Base-by-base conservation (phyloP, 2,888 invertebrate species). In the Ormyrus pomaceus region DNA sequence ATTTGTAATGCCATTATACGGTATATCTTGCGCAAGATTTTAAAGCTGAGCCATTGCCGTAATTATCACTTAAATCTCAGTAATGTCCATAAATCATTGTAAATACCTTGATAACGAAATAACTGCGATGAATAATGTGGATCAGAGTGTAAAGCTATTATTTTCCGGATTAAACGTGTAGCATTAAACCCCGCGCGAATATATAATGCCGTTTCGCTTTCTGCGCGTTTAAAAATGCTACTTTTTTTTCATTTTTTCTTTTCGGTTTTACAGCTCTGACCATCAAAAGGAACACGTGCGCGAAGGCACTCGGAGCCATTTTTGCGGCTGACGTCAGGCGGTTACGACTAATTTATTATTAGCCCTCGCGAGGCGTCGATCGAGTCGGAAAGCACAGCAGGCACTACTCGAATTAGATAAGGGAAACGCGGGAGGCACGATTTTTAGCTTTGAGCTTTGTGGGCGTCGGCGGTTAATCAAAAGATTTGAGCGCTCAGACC, bases 71-170 rank as follows among this genome's bases (percentile, higher is more conserved):
- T 34, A 58, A 50, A 58, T 70, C 70, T 53, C 51, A 6, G 50
- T 48, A 59, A 53, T 53, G 34, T 34, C 34, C 34, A 70, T 70
- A 70, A 70, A 70, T 70, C 69, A 58, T 70, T 48, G 45, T 58
- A 70, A 70, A 70, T 70, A 70, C 50, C 50, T 70, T 59, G 59
- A 70, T 70, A 59, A 50, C 64, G 45, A 11, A 13, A 50, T 64
- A 48, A 48, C 56, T 34, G n/a, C 13, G 13, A 55, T 74, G 74
- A 75, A 45, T 62, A 66, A 75, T 75, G 65, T 51, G 50, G 51
- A 53, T 45, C 70, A 68, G 58, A 48, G 34, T 46, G 48, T 34
- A 48, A 46, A 11, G 56, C 69, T 56, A 69, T 34, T 69, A 69
- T 71, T 61, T 61, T 34, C 58, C 6, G 59, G 34, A 34, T 34